Base-by-base conservation (phyloP, 1,140 invertebrate species). In the Monochamus saltuarius region DNA sequence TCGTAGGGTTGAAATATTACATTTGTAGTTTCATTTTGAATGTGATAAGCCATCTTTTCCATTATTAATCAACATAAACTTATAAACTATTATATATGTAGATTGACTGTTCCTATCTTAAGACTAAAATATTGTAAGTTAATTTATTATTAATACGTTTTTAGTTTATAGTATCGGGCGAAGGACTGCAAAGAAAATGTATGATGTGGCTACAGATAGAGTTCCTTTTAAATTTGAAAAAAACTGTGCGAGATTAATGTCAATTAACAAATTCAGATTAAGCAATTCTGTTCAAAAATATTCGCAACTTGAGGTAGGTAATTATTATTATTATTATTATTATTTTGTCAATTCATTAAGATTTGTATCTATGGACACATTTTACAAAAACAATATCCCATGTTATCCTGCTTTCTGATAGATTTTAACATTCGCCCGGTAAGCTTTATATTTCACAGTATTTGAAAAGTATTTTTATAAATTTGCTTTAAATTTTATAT, bases 31-130 rank as follows among this genome's bases (percentile, higher is more conserved):
- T 53, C 17, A 53, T 53, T 47, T 53, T 53, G 29, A 55, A 22
- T 56, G 53, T 56, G 53, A 56, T 56, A 56, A 56, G 53, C 45
- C 17, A 17, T 19, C 10, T 54, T 37, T 45, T 37, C 22, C 39
- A 56, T 34, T 10, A 14, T 43, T 43, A 39, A 19, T 14, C 19
- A 13, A 16, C 14, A 13, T 22, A 46, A 46, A 6, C 36, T 13
- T 9, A 35, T 51, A 46, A 46, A 17, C 16, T 16, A 13, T 17
- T 19, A 46, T 14, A 46, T 17, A 17, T 56, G 45, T 13, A 51
- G 16, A n/a, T 56, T 40, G 39, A 56, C 34, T 56, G 53, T 56
- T 56, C 53, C 53, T 56, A 56, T 13, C 6, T 43, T 56, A 51
- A 51, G 49, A 51, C 49, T 51, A 35, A 22, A 29, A 29, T 29